Base-by-base conservation (phyloP, 2,113 vertebrate genomes). In the Corythoichthys haematopterus region DNA sequence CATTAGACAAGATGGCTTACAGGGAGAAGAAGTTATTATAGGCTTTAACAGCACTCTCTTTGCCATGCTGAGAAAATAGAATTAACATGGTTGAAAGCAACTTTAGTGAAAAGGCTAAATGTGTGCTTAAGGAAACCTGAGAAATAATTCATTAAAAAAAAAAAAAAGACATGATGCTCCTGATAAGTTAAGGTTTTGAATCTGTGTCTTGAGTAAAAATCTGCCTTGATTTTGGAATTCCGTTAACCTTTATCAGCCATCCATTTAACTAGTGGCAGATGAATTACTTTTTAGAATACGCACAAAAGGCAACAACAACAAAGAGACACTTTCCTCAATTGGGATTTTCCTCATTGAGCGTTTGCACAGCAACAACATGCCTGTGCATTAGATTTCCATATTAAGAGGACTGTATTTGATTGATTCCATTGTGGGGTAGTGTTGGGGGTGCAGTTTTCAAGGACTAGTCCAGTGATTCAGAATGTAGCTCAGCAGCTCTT, bases 1-100 rank as follows among this genome's bases (percentile, higher is more conserved):
- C 82, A 90, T 90, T 88, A 92, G 81, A 70, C 67, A 45, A 64
- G 69, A 73, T 75, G 80, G 76, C 79, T 86, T 85, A 85, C 71
- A 68, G 80, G 67, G 74, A 70, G 67, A 59, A 58, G 50, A 69
- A 74, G 74, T 85, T 75, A 82, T 76, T 77, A 79, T 72, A 64
- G 65, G 55, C 47, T 83, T 85, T 76, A 85, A 69, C 70, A 56
- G 64, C 64, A 74, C 71, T 16, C 38, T 63, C 66, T 75, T 58
- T 79, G 72, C 77, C 71, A 66, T 11, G 1, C 67, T 74, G 45
- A 72, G 71, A 75, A 64, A 36, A 75, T 63, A 33, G 65, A 80
- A 64, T 80, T 71, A 77, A 61, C 20, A 57, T 37, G 53, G 13
- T 38, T 47, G 48, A 46, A 7, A 65, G 38, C 2, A 3, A 62